phyloP scores from a whole-genome alignment of 2,113 vertebrate species.

The Oryzias celebensis region DNA sequence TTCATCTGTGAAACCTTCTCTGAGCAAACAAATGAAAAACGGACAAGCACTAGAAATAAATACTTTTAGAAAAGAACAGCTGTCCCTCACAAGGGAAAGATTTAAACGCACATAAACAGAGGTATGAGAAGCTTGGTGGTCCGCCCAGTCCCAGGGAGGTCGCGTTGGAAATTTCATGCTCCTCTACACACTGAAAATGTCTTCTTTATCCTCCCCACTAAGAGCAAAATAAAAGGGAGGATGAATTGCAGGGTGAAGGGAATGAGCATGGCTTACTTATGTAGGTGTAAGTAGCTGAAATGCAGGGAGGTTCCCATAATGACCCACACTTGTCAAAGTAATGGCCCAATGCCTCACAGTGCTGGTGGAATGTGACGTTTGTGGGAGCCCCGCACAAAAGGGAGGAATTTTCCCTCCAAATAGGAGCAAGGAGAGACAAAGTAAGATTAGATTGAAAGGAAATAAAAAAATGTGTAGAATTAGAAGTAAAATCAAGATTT shows the following conservation, averaged over 20 bases:
- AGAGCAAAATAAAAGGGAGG: constrained; percentile 27
- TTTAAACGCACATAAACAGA: constrained; percentile 26
- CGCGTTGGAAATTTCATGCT: constrained; percentile 67
- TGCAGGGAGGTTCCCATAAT: constrained; percentile 16
- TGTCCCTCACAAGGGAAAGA: constrained; percentile 1
- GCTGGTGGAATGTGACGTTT: constrained; percentile 60
- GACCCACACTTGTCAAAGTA: constrained; percentile 47
- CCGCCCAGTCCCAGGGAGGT: constrained; percentile 53
- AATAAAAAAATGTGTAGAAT: constrained; percentile 42
- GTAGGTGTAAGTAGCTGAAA: constrained; percentile 44
- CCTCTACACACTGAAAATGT: constrained; percentile 67
- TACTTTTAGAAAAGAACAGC: background rate
- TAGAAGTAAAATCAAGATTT: constrained; percentile 2
- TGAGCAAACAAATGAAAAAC: constrained; percentile 25
- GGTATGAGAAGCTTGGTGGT: constrained; percentile 58
- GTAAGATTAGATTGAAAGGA: constrained; percentile 13
- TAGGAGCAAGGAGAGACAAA: constrained; percentile 2
- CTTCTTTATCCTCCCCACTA: constrained; percentile 52
- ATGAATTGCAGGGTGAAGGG: constrained; percentile 34
- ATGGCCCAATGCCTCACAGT: constrained; percentile 34
- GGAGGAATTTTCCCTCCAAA: constrained; percentile 56
- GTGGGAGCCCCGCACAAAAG: constrained; percentile 31
- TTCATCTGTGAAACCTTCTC: constrained; percentile 11
- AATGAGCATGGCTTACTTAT: constrained; percentile 50
- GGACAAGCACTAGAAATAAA: constrained; percentile 11